Evolutionary conservation across 2,888 invertebrate genomes (phyloP), one percentile per base, ranked within the genome.

Genomic region (Vannuccia rotundouncinata): DNA sequence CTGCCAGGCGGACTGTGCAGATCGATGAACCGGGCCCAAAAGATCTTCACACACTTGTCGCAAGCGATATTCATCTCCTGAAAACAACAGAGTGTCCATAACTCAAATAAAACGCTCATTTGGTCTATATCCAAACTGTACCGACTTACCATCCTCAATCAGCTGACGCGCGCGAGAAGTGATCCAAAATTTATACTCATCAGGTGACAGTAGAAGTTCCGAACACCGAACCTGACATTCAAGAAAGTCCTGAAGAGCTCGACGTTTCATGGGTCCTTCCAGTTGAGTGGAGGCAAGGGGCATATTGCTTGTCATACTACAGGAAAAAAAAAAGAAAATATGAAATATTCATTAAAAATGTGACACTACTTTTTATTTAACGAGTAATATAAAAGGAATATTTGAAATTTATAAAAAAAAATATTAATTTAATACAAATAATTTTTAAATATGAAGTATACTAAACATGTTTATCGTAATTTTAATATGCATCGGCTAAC

Each of bases 61-160:
- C 1, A 79, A 29, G n/a, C 74, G 29, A n/a, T 28, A 13, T 75
- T 79, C 79, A 22, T 74, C 31, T 22, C 73, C 79, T 79, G 27
- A n/a, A 75, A 28, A 27, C 17, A 66, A 66, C n/a, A n/a, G n/a
- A n/a, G n/a, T n/a, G n/a, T n/a, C n/a, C n/a, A n/a, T n/a, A n/a
- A n/a, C n/a, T n/a, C n/a, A n/a, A n/a, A n/a, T n/a, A n/a, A n/a
- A n/a, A n/a, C n/a, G n/a, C n/a, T n/a, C n/a, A n/a, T n/a, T n/a
- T n/a, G n/a, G n/a, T n/a, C n/a, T n/a, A n/a, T n/a, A n/a, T n/a
- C n/a, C n/a, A n/a, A n/a, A n/a, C n/a, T n/a, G n/a, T n/a, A n/a
- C n/a, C n/a, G n/a, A n/a, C 66, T 13, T 60, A 78, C 78, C 78
- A 78, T 59, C 78, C 66, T 78, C 59, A 60, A 79, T 79, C 17